Base-by-base conservation (phyloP, 2,888 invertebrate species). In the Bombyx huttoni region DNA sequence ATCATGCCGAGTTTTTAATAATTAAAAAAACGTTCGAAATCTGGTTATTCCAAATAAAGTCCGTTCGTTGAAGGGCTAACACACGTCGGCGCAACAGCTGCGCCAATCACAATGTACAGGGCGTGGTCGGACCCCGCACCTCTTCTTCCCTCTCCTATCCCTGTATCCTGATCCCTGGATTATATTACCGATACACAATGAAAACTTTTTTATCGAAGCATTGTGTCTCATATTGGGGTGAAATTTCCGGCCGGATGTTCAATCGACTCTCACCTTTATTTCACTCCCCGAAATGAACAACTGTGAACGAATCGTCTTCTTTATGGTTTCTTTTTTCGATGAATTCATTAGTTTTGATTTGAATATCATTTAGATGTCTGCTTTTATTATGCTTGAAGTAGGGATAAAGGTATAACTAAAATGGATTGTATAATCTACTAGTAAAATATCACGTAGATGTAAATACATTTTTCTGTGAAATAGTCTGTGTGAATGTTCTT, bases 221-320 rank as follows among this genome's bases (percentile, higher is more conserved):
- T 86, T 87, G 85, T 86, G 73, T 70, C 78, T 76, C 73, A 74
- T 70, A 75, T 75, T 79, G 71, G 86, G 86, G 86, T 84, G 86
- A 82, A 85, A 86, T 86, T 86, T 87, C 86, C 87, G 84, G 84
- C 83, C 87, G 87, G 87, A 87, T 86, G 81, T 84, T 75, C 78
- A 65, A 74, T 75, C 76, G 73, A 72, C 71, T 74, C 76, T 85
- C 76, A 79, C 80, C 81, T 84, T 85, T 84, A 82, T 83, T 79
- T 70, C 64, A 67, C 61, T 60, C 64, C 63, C 62, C 64, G 63
- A 81, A 85, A 75, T 81, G 82, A 82, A 76, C 84, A 84, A 73
- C 81, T 70, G 63, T 60, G 71, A 77, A 78, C 68, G 77, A 80
- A 76, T 82, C 81, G 70, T 68, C 64, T 12, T 50, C 8, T 52